Evolutionary conservation across 2,888 invertebrate genomes (phyloP), one percentile per base, ranked within the genome.

Genomic region (Trilocha varians): DNA sequence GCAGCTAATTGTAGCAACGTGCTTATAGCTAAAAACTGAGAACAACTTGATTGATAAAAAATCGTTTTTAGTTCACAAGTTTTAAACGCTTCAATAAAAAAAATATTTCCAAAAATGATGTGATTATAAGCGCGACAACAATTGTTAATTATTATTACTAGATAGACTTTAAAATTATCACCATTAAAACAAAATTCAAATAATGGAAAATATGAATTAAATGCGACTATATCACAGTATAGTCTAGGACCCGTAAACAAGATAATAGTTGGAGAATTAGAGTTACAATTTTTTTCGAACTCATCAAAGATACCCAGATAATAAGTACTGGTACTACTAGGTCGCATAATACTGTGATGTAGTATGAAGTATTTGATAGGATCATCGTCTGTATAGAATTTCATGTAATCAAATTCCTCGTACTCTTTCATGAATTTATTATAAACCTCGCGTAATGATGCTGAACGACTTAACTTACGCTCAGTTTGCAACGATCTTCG

Each of bases 111-210:
- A 11, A 55, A 43, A 33, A 49, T 44, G 16, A 44, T 34, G 13
- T 32, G 38, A 13, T 32, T 33, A 17, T 16, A 42, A n/a, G 16
- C 17, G 32, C 25, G 42, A 34, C n/a, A 17, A 32, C 16, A 16
- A 13, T 32, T n/a, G 16, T 43, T 37, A 13, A 49, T 40, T 5
- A 43, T 15, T 2, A 45, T 38, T 14, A 17, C 34, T 15, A 45
- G 8, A 17, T 43, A 49, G 8, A 59, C 55, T 40, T 52, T 44
- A 37, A 52, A 55, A 13, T 50, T 47, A 33, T 52, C 45, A n/a
- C 45, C 41, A 16, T 45, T 16, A 11, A 45, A 38, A 25, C 47
- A 49, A 13, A 49, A 35, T 15, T 42, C 39, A n/a, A 34, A 14
- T 5, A 43, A 13, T 11, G 46, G 36, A 39, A 45, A 45, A 34